phyloP scores from a whole-genome alignment of 2,797 vertebrate species.

The Rousettus madagascariensis region DNA sequence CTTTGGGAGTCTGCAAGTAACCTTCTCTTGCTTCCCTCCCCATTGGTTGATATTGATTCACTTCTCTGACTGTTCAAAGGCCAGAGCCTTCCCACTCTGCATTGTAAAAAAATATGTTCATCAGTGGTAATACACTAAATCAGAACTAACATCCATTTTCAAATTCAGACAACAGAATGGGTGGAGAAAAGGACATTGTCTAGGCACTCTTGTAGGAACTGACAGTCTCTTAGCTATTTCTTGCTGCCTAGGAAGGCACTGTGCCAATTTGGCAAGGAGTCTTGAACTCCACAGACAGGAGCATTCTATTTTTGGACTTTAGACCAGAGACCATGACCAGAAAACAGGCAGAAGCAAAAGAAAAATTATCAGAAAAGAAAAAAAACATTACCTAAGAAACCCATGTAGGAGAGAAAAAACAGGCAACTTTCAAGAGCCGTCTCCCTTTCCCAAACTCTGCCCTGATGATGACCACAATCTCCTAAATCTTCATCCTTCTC shows the following conservation, averaged over 20 bases:
- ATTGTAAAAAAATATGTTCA: background rate
- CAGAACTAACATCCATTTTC: background rate
- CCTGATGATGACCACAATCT: background rate
- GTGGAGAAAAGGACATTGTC: background rate
- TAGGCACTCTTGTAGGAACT: background rate
- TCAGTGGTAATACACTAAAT: background rate
- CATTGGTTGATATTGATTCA: background rate
- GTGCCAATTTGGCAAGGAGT: background rate
- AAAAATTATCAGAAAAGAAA: background rate
- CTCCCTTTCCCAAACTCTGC: background rate
- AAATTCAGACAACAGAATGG: background rate
- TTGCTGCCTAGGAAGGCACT: background rate
- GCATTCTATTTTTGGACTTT: conserved; percentile 31
- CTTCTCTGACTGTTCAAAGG: background rate
- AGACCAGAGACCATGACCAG: conserved; percentile 17
- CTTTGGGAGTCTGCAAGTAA: background rate
- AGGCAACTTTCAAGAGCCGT: background rate
- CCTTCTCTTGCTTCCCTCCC: background rate
- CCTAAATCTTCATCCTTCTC: background rate
- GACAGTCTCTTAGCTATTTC: background rate
- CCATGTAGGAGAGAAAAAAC: background rate
- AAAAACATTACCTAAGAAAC: background rate
- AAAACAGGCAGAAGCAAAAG: background rate
- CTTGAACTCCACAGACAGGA: background rate
- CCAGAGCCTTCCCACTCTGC: background rate